A percentile compares a stretch with the other conserved stretches of the same genome.
phyloP scores from a whole-genome alignment of 2,113 vertebrate species.

The Oplegnathus fasciatus region DNA sequence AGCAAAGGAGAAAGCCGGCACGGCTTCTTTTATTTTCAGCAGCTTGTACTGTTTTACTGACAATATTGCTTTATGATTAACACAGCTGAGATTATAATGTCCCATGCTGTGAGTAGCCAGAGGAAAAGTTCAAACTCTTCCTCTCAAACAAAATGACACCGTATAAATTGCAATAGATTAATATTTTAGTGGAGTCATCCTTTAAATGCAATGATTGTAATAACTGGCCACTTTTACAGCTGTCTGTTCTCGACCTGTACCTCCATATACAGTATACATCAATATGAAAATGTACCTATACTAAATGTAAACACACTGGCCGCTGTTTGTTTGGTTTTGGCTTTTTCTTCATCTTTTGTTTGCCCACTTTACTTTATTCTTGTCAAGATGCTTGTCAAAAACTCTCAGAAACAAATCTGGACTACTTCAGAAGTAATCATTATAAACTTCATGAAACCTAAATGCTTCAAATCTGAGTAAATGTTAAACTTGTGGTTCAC shows the following conservation, averaged over 20 bases:
- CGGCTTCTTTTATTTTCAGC: background rate
- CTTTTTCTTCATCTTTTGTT: background rate
- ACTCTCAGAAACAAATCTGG: slow-evolving; percentile 4
- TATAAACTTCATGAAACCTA: background rate
- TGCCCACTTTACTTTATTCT: background rate
- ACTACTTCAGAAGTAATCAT: background rate
- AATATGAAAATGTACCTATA: background rate
- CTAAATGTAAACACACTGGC: background rate
- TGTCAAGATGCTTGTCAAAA: background rate
- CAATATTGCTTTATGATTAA: slow-evolving; percentile 4
- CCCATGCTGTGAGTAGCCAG: background rate
- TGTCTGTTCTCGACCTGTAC: background rate
- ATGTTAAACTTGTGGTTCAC: background rate
- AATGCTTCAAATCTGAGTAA: slow-evolving; percentile 5
- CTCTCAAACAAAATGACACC: background rate
- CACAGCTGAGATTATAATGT: background rate
- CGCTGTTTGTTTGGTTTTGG: background rate
- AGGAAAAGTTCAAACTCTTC: background rate
- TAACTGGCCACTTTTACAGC: background rate
- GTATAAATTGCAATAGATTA: background rate
- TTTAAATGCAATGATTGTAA: background rate
- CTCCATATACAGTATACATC: background rate
- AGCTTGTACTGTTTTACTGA: background rate
- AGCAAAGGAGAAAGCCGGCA: background rate
- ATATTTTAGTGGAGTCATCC: background rate